Percentiles rank a stretch among this genome's conserved stretches.
Evolutionary conservation across 2,113 vertebrate genomes (phyloP).

Genomic region (Eudyptes chrysolophus): DNA sequence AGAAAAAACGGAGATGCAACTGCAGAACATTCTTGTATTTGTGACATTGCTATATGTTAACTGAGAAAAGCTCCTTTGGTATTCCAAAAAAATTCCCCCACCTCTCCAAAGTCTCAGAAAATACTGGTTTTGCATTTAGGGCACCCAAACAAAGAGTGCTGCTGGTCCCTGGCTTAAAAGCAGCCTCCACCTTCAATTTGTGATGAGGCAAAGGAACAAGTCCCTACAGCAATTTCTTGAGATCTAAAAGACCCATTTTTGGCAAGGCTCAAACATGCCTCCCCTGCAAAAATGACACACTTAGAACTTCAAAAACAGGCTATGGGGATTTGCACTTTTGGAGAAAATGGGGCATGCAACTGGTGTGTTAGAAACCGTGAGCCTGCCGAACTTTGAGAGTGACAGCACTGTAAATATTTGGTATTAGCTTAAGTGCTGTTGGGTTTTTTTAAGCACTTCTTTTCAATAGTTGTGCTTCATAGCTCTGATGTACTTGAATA

Average conservation of each 20-base stretch:
- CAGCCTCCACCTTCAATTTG: background rate
- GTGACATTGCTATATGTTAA: background rate
- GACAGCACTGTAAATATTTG: background rate
- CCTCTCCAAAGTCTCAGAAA: background rate
- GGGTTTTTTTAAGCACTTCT: background rate
- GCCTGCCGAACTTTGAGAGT: background rate
- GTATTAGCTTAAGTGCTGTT: background rate
- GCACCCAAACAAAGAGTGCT: background rate
- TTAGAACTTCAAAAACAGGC: background rate
- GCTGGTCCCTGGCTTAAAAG: background rate
- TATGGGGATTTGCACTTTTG: background rate
- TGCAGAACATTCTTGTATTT: background rate
- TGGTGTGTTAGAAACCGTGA: background rate
- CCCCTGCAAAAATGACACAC: background rate
- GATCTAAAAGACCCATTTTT: background rate
- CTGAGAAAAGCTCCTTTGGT: background rate
- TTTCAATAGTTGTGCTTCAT: background rate
- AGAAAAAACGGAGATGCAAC: background rate
- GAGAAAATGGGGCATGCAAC: background rate
- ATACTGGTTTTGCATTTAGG: background rate
- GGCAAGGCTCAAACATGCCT: background rate
- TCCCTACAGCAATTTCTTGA: background rate
- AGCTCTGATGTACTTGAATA: background rate
- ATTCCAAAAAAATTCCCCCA: background rate
- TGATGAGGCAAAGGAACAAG: background rate